These are phyloP conservation scores for Dendrolimus punctatus DNA, from an alignment of 1,140 invertebrate genomes.

Conservation along the genomic window DNA sequence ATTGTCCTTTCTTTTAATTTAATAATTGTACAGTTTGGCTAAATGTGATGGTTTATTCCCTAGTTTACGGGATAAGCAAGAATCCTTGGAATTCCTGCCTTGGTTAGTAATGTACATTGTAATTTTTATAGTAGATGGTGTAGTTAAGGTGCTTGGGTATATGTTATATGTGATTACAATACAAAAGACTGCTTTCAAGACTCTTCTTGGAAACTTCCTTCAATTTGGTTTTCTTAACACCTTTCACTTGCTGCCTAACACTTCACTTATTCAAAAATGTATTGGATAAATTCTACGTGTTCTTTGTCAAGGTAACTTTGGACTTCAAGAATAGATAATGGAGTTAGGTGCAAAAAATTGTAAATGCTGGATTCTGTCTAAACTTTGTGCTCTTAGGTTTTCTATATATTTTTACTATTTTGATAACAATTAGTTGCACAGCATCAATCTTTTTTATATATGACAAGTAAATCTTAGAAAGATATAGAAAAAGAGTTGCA, in stretches of 20 bases:
- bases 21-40: constrained; percentile 29
- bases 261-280: constrained; percentile 36
- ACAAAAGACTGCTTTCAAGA: constrained; percentile 1
- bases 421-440: too few relatives aligned
- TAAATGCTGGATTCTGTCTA: constrained; percentile 50
- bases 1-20: constrained; percentile 15
- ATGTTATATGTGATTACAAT: constrained; percentile 15
- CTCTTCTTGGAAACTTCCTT: background rate
- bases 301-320: constrained; percentile 42
- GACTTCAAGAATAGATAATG: constrained; percentile 71
- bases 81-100: constrained; percentile 80
- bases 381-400: constrained; percentile 38
- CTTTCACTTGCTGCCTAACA: constrained; percentile 52
- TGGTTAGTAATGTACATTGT: constrained; percentile 77
- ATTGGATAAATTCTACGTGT: constrained; percentile 28
- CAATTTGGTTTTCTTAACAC: constrained; percentile 10
- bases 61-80: constrained; percentile 82
- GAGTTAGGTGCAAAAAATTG: constrained; percentile 54
- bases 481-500: constrained; percentile 18
- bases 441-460: too few relatives aligned
- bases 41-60: constrained; percentile 49
- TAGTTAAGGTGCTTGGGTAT: constrained; percentile 22
- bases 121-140: constrained; percentile 36
- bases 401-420: constrained; percentile 11
- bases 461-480: background rate